Percentiles rank a stretch among this genome's conserved stretches.
Evolutionary conservation across 2,113 vertebrate species (phyloP).

Genomic region (Sander vitreus): DNA sequence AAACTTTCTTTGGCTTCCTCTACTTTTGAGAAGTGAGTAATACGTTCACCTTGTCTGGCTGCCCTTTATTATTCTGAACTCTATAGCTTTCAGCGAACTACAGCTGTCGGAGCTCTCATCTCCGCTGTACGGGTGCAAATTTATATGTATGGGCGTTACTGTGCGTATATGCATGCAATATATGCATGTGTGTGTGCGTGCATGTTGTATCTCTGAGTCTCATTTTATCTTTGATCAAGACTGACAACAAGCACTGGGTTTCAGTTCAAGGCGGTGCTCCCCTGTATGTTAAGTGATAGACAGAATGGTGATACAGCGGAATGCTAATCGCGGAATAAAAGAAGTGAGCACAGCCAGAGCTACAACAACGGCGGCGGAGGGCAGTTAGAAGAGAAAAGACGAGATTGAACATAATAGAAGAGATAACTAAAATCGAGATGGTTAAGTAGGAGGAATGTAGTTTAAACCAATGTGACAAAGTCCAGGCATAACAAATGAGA

Average conservation of each 20-base stretch:
- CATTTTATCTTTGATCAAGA: constrained; percentile 58
- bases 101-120: constrained; percentile 47
- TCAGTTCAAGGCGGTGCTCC: constrained; percentile 39
- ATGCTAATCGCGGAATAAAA: constrained; percentile 71
- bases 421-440: constrained; percentile 9
- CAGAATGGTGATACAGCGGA: constrained; percentile 65
- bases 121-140: neutral
- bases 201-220: constrained; percentile 6
- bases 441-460: constrained; percentile 12
- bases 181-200: neutral
- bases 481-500: constrained; percentile 21
- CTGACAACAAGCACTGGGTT: constrained; percentile 50
- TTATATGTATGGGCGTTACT: constrained; percentile 12
- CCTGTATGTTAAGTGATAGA: constrained; percentile 58
- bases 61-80: constrained; percentile 62
- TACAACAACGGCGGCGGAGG: neutral
- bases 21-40: constrained; percentile 42
- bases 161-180: constrained; percentile 10
- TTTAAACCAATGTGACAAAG: constrained; percentile 22
- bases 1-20: constrained; percentile 23
- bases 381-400: neutral
- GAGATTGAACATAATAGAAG: neutral
- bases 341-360: constrained; percentile 16
- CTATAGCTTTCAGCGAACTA: constrained; percentile 44
- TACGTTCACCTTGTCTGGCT: constrained; percentile 64